Base-by-base conservation (phyloP, 2,113 vertebrate genomes). In the Herpetotheres cachinnans region DNA sequence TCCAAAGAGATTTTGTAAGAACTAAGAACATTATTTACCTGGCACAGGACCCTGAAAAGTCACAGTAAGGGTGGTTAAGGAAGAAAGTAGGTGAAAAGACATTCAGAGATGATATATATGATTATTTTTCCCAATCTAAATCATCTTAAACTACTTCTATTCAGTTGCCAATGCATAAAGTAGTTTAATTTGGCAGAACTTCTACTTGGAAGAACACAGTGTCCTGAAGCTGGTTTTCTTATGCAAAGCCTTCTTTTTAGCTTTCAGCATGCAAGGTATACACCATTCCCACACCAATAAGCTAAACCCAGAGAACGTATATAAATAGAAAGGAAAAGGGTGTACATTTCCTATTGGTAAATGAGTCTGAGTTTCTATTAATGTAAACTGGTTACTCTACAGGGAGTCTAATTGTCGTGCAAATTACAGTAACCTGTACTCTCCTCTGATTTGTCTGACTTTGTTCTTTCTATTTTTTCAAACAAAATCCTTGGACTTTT, bases 141-240 rank as follows among this genome's bases (percentile, higher is more conserved):
- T 44, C 0, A 5, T 46, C 25, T 80, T 69, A 63, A 84, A 82
- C 66, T 70, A 7, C 13, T 71, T 94, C 50, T 78, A 30, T 54
- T 89, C 50, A 21, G 22, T 69, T 84, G 40, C 56, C 66, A 93
- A 32, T 13, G 27, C 6, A 38, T 25, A 42, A 70, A 89, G 63
- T 27, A 65, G 40, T 84, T 79, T 49, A 79, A 87, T 69, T 94
- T 95, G 90, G 78, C 78, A 94, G 73, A 93, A 96, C 3, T 94
- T 87, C n/a, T 79, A 9, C 29, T 82, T 93, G 65, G 70, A 93
- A 84, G 77, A 89, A 78, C 70, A 58, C 13, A 30, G 46, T 47
- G 47, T 87, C 66, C 77, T 59, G 30, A 87, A 81, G 47, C 3
- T 20, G 5, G 2, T 93, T 84, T 87, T 69, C 70, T 87, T 72